Percentiles rank a stretch among this genome's conserved stretches.
phyloP scores from a whole-genome alignment of 2,888 invertebrate genomes.

The Baronia brevicornis region DNA sequence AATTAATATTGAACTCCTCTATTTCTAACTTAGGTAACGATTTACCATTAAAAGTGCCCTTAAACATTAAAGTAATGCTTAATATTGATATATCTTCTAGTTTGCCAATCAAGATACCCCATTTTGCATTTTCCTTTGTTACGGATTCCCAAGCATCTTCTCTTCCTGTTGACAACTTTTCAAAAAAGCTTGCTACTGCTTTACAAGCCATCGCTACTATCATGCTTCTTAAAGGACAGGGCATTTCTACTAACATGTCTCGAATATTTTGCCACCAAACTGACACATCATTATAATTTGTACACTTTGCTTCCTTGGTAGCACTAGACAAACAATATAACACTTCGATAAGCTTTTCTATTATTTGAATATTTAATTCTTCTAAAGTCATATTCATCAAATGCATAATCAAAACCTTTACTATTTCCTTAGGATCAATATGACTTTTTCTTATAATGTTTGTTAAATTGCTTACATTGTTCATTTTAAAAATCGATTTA shows the following conservation, averaged over 20 bases:
- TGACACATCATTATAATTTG: constrained; percentile 82
- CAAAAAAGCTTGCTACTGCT: constrained; percentile 77
- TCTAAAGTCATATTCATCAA: constrained; percentile 80
- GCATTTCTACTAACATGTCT: constrained; percentile 81
- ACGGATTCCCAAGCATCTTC: constrained; percentile 86
- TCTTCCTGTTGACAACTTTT: constrained; percentile 53
- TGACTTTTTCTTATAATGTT: constrained; percentile 40
- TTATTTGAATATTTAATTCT: constrained; percentile 70
- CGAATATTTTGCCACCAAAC: constrained; percentile 90
- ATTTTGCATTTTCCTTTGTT: constrained; percentile 89
- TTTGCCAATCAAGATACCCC: constrained; percentile 91
- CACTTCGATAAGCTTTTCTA: constrained; percentile 80
- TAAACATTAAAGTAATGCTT: constrained; percentile 79
- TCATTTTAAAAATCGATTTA: constrained; percentile 64
- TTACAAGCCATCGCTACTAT: constrained; percentile 90
- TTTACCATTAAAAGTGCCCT: constrained; percentile 50
- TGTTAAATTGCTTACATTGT: constrained; percentile 35
- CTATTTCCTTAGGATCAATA: constrained; percentile 77
- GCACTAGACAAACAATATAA: constrained; percentile 79
- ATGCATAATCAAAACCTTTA: constrained; percentile 81
- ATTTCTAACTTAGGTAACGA: constrained; percentile 72
- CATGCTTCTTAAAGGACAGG: constrained; percentile 85
- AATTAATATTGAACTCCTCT: constrained; percentile 76
- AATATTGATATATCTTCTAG: constrained; percentile 91
- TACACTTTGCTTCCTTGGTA: constrained; percentile 75